A percentile compares a stretch with the other conserved stretches of the same genome.
phyloP scores from a whole-genome alignment of 2,888 invertebrate genomes.

The Oscheius sp. region DNA sequence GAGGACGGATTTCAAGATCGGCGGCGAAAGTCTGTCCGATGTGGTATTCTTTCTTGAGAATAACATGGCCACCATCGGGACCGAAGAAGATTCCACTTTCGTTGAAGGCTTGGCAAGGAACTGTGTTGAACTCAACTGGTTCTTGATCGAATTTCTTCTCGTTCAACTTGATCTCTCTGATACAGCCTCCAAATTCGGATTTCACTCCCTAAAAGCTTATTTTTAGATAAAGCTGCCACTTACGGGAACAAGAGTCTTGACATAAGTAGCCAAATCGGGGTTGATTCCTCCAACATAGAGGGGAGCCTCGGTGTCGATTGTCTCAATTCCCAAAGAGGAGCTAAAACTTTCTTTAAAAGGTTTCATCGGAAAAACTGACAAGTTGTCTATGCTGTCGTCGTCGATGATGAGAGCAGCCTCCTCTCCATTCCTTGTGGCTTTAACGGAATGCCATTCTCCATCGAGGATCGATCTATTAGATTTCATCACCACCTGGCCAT shows the following conservation, averaged over 20 bases:
- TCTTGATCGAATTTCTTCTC: constrained; percentile 57
- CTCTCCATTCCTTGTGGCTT: constrained; percentile 60
- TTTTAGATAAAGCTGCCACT: not conserved
- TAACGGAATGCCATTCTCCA: constrained; percentile 67
- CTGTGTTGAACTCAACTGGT: constrained; percentile 51
- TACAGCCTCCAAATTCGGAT: constrained; percentile 71
- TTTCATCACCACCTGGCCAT: constrained; percentile 72
- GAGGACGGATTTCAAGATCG: constrained; percentile 66
- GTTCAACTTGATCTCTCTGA: constrained; percentile 70
- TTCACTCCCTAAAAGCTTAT: constrained; percentile 56
- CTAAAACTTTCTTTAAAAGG: not conserved
- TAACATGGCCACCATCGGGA: constrained; percentile 71
- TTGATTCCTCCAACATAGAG: constrained; percentile 72
- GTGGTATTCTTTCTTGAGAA: constrained; percentile 57
- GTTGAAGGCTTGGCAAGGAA: constrained; percentile 68
- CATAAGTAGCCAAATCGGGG: constrained; percentile 43
- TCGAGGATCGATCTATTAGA: constrained; percentile 59
- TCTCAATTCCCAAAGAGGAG: constrained; percentile 50
- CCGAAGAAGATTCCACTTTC: constrained; percentile 73
- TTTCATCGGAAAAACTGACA: constrained; percentile 1
- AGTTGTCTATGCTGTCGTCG: constrained; percentile 60
- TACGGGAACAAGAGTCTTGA: constrained; percentile 49
- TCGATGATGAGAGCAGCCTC: constrained; percentile 70
- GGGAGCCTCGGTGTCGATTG: constrained; percentile 69
- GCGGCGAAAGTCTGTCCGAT: constrained; percentile 58